Percentiles rank a stretch among this genome's conserved stretches.
phyloP scores from a whole-genome alignment of 2,888 invertebrate species.

The Rotaria sp. region DNA sequence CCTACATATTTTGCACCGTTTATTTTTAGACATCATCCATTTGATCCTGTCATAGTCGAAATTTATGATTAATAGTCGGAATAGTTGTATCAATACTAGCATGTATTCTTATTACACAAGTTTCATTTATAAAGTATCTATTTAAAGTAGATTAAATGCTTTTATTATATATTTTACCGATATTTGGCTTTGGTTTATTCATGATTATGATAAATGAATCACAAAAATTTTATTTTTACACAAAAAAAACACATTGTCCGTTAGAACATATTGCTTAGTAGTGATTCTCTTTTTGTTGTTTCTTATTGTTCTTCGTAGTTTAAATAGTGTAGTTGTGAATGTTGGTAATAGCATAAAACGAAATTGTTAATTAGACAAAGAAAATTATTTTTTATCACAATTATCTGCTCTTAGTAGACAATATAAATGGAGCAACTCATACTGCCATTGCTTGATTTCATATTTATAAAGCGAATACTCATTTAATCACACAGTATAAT shows the following conservation, averaged over 20 bases:
- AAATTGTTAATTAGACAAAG: neutral
- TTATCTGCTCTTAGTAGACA: no score
- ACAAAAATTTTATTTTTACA: slow-evolving; percentile 32
- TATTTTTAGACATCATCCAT: slow-evolving; percentile 30
- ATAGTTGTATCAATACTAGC: slow-evolving; percentile 6
- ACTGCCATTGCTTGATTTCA: no score
- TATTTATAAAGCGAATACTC: no score
- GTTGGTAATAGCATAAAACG: neutral
- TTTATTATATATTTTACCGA: slow-evolving; percentile 33
- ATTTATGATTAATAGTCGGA: slow-evolving; percentile 30
- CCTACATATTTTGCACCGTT: slow-evolving; percentile 31
- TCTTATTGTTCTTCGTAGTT: neutral
- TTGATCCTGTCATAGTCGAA: neutral
- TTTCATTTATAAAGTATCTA: slow-evolving; percentile 20
- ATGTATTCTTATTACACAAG: neutral
- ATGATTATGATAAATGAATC: slow-evolving; percentile 34
- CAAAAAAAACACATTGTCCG: neutral
- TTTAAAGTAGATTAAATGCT: slow-evolving; percentile 32
- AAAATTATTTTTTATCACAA: no score
- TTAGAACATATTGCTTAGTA: neutral
- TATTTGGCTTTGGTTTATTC: slow-evolving; percentile 24
- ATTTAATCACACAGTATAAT: no score
- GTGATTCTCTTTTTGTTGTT: neutral
- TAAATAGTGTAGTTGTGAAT: neutral
- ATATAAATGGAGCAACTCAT: no score